Percentiles rank a stretch among this genome's conserved stretches.
phyloP scores from a whole-genome alignment of 2,888 invertebrate genomes.

The Drymonia ruficornis region DNA sequence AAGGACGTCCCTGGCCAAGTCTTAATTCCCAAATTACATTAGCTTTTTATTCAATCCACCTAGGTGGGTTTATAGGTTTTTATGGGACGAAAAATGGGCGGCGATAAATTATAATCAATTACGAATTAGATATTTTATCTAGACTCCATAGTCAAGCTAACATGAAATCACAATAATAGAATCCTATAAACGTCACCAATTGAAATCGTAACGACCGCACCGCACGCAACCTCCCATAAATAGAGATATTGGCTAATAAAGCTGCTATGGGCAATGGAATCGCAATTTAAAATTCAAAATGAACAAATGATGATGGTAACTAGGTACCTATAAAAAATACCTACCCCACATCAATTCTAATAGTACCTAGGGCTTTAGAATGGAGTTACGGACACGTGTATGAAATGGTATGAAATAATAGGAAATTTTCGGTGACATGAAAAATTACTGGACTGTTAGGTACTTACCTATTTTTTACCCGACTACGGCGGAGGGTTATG shows the following conservation, averaged over 20 bases:
- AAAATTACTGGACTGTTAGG: too few relatives aligned
- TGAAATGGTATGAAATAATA: too few relatives aligned
- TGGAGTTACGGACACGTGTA: too few relatives aligned
- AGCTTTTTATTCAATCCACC: background rate
- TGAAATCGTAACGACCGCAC: constrained; percentile 34
- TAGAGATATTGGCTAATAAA: constrained; percentile 35
- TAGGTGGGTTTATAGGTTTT: background rate
- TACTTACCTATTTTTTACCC: too few relatives aligned
- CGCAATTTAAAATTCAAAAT: constrained; percentile 25
- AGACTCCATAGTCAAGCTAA: background rate
- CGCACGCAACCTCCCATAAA: constrained; percentile 35
- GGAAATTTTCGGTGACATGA: too few relatives aligned
- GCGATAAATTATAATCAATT: background rate
- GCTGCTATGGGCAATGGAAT: constrained; percentile 30
- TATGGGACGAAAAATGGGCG: background rate
- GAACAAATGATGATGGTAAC: constrained; percentile 34
- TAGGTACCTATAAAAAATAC: too few relatives aligned
- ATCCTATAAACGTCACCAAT: constrained; percentile 31
- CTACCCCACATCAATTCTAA: too few relatives aligned
- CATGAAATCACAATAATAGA: constrained; percentile 21
- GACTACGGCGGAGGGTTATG: too few relatives aligned
- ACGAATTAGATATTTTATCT: background rate
- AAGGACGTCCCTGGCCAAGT: too few relatives aligned
- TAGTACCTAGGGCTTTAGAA: too few relatives aligned
- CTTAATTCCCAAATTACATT: background rate